These are phyloP conservation scores for Oegoconia quadripuncta DNA, from an alignment of 2,888 invertebrate genomes.

Conservation along the genomic window DNA sequence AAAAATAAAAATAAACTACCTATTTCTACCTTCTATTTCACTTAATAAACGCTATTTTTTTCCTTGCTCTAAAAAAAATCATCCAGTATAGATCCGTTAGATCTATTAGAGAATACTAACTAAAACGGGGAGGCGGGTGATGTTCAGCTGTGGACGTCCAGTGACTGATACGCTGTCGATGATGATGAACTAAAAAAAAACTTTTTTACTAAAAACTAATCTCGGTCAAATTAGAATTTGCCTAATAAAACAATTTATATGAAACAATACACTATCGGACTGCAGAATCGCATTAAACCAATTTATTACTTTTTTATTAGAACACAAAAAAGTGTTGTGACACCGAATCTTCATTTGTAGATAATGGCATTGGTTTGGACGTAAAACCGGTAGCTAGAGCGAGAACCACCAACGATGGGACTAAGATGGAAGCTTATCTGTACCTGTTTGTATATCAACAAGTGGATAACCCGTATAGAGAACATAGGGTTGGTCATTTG, in stretches of 20 bases:
- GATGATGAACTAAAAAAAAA: too few relatives aligned
- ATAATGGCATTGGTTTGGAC: constrained; percentile 45
- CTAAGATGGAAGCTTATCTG: constrained; percentile 30
- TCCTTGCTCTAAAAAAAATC: too few relatives aligned
- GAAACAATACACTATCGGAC: constrained; percentile 28
- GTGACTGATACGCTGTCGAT: too few relatives aligned
- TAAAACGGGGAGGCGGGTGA: too few relatives aligned
- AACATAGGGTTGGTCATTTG: neutral
- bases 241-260: neutral
- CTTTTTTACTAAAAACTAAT: neutral
- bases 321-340: constrained; percentile 52
- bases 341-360: constrained; percentile 44
- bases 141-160: too few relatives aligned
- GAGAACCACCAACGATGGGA: constrained; percentile 38
- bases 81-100: too few relatives aligned
- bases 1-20: too few relatives aligned
- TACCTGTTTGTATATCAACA: constrained; percentile 11
- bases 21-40: too few relatives aligned
- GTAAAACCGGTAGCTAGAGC: constrained; percentile 66
- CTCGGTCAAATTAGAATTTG: neutral
- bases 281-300: constrained; percentile 43
- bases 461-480: constrained; percentile 15
- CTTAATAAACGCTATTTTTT: too few relatives aligned
- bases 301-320: constrained; percentile 42
- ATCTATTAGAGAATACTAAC: too few relatives aligned